Evolutionary conservation across 2,888 invertebrate species (phyloP).

Genomic region (Scrobipalpa atriplicella): DNA sequence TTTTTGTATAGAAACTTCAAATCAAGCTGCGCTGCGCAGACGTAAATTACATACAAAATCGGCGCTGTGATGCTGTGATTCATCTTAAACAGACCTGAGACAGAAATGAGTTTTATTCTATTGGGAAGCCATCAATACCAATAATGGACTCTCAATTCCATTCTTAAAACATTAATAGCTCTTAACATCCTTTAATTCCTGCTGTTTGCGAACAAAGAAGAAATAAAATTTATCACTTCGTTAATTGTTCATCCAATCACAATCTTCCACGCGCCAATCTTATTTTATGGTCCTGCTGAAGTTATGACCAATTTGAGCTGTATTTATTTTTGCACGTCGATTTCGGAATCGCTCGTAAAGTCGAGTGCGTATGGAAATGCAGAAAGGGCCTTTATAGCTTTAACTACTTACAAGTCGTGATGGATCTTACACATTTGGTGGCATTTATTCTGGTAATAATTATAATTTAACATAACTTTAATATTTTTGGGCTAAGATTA

Average conservation of each 20-base stretch:
- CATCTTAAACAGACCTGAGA: too few species aligned
- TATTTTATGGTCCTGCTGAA: not conserved
- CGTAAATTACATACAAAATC: too few species aligned
- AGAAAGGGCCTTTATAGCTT: slow-evolving; percentile 45
- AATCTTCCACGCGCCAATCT: not conserved
- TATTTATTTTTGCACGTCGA: slow-evolving; percentile 73
- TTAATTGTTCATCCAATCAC: not conserved
- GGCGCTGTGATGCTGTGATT: too few species aligned
- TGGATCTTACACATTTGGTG: slow-evolving; percentile 42
- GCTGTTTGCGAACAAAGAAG: not conserved
- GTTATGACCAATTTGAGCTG: slow-evolving; percentile 34
- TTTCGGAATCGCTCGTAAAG: slow-evolving; percentile 66
- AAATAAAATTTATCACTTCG: not conserved
- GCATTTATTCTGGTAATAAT: slow-evolving; percentile 17
- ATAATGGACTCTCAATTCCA: not conserved
- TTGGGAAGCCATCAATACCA: not conserved
- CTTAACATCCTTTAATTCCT: not conserved
- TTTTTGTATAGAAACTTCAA: too few species aligned
- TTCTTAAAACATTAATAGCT: not conserved
- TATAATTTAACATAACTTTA: not conserved
- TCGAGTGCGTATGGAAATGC: slow-evolving; percentile 36
- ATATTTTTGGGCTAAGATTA: too few species aligned
- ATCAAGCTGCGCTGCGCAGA: too few species aligned
- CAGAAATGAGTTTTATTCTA: not conserved
- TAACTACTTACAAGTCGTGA: slow-evolving; percentile 52